Base-by-base conservation (phyloP, 2,797 vertebrate species). In the Micromesistius poutassou region DNA sequence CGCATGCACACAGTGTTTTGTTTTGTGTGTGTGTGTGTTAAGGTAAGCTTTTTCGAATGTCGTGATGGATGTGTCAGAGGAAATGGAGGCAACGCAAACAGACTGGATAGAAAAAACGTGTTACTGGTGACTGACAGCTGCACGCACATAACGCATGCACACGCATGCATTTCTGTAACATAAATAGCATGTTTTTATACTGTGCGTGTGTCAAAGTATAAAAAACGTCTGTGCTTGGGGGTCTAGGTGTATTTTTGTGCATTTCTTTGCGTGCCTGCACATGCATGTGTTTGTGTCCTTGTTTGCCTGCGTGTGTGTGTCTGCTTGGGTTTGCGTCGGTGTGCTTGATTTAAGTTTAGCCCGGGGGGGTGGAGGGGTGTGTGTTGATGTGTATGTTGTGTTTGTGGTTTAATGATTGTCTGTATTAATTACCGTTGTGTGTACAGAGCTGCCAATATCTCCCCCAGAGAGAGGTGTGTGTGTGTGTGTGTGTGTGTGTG, bases 401-500 rank as follows among this genome's bases (percentile, higher is more conserved):
- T 62, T 62, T 62, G 55, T 62, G 22, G 46, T 50, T 50, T 68
- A 68, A 68, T 68, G 7, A 68, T 68, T 68, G 62, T 68, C 62
- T 13, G 14, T 68, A 68, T 68, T 68, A 28, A 68, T 68, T 68
- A 68, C 25, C 12, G 62, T 25, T n/a, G 3, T 28, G 62, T 68
- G n/a, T 62, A 25, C 55, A 62, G 55, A 62, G 55, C 22, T 62
- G 55, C 22, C 55, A 25, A 62, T 62, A 9, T 62, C 55, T 62
- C 55, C n/a, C 55, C 46, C 22, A 14, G 46, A 55, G 16, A 4
- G 22, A 6, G 76, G 74, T 71, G 80, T 76, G 75, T 78, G 78
- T 80, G 13, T 31, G 33, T 81, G 77, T 79, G 80, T 66, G 72
- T 79, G 68, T 77, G 74, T 73, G 80, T 77, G 74, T 78, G 78